Conservation (phyloP, 2,113 vertebrate species). For the Apodemus sylvaticus region DNA sequence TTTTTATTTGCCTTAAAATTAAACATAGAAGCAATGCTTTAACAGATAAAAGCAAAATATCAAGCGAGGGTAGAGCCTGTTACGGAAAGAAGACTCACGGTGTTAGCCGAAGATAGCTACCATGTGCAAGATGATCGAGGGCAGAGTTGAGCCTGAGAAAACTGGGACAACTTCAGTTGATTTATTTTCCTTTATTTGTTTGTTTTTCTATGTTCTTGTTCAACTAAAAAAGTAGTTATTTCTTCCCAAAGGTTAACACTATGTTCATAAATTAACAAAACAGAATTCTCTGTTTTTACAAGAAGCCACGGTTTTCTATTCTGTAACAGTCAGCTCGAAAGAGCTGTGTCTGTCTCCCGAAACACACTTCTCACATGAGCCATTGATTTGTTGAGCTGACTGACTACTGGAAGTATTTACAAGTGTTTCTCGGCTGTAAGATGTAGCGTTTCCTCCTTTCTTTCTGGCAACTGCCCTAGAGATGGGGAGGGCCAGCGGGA, state of each 20-base stretch:
- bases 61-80: background rate
- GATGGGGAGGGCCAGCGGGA: constrained; percentile 68
- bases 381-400: constrained; percentile 39
- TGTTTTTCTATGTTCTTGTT: constrained; percentile 21
- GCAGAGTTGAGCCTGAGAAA: background rate
- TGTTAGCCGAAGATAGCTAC: background rate
- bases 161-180: background rate
- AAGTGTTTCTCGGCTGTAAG: constrained; percentile 58
- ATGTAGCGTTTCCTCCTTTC: constrained; percentile 29
- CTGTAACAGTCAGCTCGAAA: background rate
- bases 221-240: background rate
- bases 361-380: background rate
- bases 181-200: background rate
- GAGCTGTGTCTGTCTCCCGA: background rate
- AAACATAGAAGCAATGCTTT: constrained; percentile 41
- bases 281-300: constrained; percentile 16
- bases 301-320: background rate
- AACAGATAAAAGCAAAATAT: background rate
- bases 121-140: background rate
- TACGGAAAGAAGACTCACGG: background rate
- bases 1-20: constrained; percentile 68
- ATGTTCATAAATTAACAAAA: constrained; percentile 33
- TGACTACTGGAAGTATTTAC: constrained; percentile 44
- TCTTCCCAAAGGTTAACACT: constrained; percentile 3
- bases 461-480: background rate